Evolutionary conservation across 2,113 vertebrate genomes (phyloP).

Genomic region (Halichoeres trimaculatus): DNA sequence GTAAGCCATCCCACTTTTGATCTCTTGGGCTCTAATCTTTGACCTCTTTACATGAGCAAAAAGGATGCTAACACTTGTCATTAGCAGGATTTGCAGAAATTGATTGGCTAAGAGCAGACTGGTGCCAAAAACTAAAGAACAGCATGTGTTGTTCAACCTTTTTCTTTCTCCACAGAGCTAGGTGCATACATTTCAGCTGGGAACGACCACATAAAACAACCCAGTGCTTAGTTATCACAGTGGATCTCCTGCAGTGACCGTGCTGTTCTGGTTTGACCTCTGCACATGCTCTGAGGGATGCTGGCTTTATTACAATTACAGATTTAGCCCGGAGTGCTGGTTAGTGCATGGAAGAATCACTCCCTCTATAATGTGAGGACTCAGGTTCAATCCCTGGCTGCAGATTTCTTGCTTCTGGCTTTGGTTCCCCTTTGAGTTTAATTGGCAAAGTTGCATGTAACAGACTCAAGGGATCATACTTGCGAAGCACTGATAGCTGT

Average conservation of each 20-base stretch:
- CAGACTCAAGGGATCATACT: conserved; percentile 13
- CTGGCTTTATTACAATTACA: conserved; percentile 52
- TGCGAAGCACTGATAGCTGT: conserved; percentile 18
- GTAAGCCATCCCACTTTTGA: conserved; percentile 13
- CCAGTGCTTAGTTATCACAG: conserved; percentile 21
- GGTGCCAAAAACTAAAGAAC: conserved; percentile 1
- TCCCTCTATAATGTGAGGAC: conserved; percentile 20
- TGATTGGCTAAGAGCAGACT: conserved; percentile 46
- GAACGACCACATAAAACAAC: conserved; percentile 13
- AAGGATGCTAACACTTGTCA: conserved; percentile 21
- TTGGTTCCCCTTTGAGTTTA: conserved; percentile 37
- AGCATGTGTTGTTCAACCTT: conserved; percentile 5
- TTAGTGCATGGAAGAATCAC: conserved; percentile 19
- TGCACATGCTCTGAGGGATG: conserved; percentile 41
- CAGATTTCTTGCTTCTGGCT: conserved; percentile 27
- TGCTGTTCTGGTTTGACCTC: conserved; percentile 44
- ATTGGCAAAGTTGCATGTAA: conserved; percentile 38
- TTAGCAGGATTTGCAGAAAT: conserved; percentile 11
- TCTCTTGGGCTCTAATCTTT: conserved; percentile 42
- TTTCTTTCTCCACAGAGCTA: conserved; percentile 13
- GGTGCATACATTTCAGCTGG: conserved; percentile 7
- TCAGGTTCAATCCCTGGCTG: conserved; percentile 31
- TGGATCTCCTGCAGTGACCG: conserved; percentile 25
- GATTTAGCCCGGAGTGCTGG: conserved; percentile 39
- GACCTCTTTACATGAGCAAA: conserved; percentile 47